Evolutionary conservation across 1,140 invertebrate genomes (phyloP).

Genomic region (Cyclargus thomasi): DNA sequence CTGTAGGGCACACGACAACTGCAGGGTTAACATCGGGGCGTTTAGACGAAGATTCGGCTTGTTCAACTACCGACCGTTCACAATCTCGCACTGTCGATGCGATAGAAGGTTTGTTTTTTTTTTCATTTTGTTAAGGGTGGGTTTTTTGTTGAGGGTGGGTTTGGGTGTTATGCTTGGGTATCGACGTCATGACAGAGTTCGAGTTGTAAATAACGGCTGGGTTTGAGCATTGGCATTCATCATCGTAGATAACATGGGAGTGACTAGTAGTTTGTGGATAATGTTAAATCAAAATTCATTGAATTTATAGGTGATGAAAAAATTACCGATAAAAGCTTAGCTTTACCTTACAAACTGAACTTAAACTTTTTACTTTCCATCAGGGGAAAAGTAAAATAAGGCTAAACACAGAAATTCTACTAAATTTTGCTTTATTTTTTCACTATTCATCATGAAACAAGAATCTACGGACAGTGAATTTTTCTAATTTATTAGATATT

Average conservation of each 20-base stretch:
- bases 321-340: too few relatives aligned
- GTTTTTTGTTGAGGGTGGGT: slow-evolving; percentile 20
- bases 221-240: not conserved
- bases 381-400: too few relatives aligned
- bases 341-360: too few relatives aligned
- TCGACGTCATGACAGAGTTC: slow-evolving; percentile 7
- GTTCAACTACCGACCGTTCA: slow-evolving; percentile 89
- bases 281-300: not conserved
- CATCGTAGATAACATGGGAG: not conserved
- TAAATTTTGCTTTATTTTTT: too few relatives aligned
- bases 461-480: too few relatives aligned
- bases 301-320: too few relatives aligned
- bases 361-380: too few relatives aligned
- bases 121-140: slow-evolving; percentile 28
- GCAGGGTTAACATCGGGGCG: slow-evolving; percentile 80
- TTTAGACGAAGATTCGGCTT: slow-evolving; percentile 82
- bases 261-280: too few relatives aligned
- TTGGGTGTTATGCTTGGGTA: slow-evolving; percentile 14
- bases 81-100: slow-evolving; percentile 90
- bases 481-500: too few relatives aligned
- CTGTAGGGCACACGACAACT: slow-evolving; percentile 88
- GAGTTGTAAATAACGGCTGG: slow-evolving; percentile 18
- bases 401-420: too few relatives aligned
- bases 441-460: too few relatives aligned
- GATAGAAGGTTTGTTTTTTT: slow-evolving; percentile 83